Conservation (phyloP, 2,797 vertebrate genomes). For the Artibeus jamaicensis region DNA sequence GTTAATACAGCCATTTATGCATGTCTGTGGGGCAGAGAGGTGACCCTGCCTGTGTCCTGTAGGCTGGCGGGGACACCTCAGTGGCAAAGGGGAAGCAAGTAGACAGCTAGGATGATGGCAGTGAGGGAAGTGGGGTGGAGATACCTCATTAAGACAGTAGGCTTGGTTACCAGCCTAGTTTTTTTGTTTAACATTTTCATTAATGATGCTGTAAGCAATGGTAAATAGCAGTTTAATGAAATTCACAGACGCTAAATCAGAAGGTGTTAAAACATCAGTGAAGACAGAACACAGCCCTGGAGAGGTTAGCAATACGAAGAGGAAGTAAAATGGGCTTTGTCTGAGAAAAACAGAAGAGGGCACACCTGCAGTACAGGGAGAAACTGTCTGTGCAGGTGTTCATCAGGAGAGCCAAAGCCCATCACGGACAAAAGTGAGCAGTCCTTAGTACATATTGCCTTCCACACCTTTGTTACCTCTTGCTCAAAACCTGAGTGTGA, state of each 20-base stretch:
- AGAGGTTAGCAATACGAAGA: neutral
- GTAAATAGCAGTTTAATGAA: neutral
- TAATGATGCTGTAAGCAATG: constrained; percentile 7
- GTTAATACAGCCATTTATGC: neutral
- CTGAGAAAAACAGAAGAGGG: neutral
- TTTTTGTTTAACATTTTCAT: constrained; percentile 40
- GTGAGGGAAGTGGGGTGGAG: neutral
- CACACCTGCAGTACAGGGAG: neutral
- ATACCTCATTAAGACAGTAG: neutral
- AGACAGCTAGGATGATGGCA: neutral
- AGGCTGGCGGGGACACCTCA: neutral
- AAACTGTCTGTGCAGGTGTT: neutral
- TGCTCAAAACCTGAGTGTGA: neutral
- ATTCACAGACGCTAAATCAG: neutral
- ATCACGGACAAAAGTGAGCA: neutral
- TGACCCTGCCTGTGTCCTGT: neutral
- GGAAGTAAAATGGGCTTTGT: neutral
- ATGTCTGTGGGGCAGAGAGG: neutral
- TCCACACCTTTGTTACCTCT: neutral
- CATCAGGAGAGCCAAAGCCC: neutral
- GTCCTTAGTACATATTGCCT: neutral
- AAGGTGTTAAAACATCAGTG: neutral
- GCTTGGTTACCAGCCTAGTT: neutral
- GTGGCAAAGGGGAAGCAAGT: neutral
- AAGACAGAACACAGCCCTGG: neutral